Evolutionary conservation across 1,140 invertebrate genomes (phyloP), one percentile per base, ranked within the genome.

Genomic region (Bombus soroeensis): DNA sequence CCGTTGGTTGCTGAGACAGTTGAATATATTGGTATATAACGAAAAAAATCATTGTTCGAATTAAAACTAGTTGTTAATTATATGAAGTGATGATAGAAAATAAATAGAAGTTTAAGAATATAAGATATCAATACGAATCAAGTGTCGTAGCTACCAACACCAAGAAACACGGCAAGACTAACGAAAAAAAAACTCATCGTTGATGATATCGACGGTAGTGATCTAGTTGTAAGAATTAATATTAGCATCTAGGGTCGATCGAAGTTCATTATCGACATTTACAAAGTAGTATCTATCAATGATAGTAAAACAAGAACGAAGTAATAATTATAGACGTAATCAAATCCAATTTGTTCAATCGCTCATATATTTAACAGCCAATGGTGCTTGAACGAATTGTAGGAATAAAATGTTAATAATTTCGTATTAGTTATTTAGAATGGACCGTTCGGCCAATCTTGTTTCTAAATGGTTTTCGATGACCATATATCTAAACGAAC

Each of bases 21-120:
- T 87, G 81, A 88, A 66, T 83, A 88, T 91, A 88, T 91, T 91
- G 88, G 87, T 91, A 90, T 78, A 53, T 90, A 78, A 81, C 59
- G 81, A 64, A 66, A 84, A 77, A 78, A 87, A 70, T 83, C 74
- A 80, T 92, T 92, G 87, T 92, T 92, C 80, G 82, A 88, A 86
- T 92, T 92, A 92, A 78, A 92, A 89, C 89, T 92, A 91, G 90
- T 89, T 88, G 78, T 87, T 92, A 91, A 78, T 82, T 76, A 85
- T 80, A 83, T 87, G 82, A 86, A 77, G 86, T 90, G 87, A 92
- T 90, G 78, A 88, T 92, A 93, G 92, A 39, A 57, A 86, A 71
- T 91, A 92, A 86, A 85, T 92, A 92, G 86, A 73, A 75, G 62
- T 62, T 70, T 92, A 91, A 85, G 66, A 68, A 25, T 41, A 72